Base-by-base conservation (phyloP, 2,888 invertebrate genomes). In the Drosophila anomelani region DNA sequence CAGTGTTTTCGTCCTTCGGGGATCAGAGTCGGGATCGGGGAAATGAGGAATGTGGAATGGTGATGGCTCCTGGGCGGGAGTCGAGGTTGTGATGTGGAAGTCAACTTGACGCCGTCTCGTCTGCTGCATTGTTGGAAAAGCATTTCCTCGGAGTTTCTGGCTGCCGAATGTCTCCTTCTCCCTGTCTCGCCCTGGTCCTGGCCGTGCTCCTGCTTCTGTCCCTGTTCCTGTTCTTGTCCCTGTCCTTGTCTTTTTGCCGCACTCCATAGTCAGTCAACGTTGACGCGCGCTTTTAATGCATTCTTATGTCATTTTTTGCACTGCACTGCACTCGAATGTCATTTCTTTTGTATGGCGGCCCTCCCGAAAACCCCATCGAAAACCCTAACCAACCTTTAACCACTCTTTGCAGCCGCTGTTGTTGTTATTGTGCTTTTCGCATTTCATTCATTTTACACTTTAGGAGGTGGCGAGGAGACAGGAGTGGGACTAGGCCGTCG, bases 221-320 rank as follows among this genome's bases (percentile, higher is more conserved):
- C 20, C 15, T 47, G 39, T 13, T n/a, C 12, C 34, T 23, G 12
- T 29, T 29, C 13, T 23, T 20, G 20, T 38, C 36, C 44, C 20
- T 38, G 12, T 15, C 34, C 49, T 58, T 64, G 51, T 59, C 53
- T 36, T 58, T 51, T 23, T 49, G 73, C 17, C 47, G 26, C 29
- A 53, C 38, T 70, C 54, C 67, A 75, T 54, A 89, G 88, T 85
- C 89, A 85, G 83, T 85, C 85, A 85, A 82, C 89, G 85, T 88
- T 85, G 89, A 89, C 83, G 89, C 80, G 85, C 80, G 83, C 74
- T 88, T 86, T 88, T 88, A 86, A 86, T 86, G 88, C 85, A 86
- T 86, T 86, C 86, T 88, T 88, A 86, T 86, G 85, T 88, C 81
- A 88, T 88, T 86, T 86, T 86, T 84, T 81, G 76, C 85, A 78